A percentile compares a stretch with the other conserved stretches of the same genome.
These are phyloP conservation scores for Falco cherrug DNA, from an alignment of 2,797 vertebrate species.

Conservation along the genomic window DNA sequence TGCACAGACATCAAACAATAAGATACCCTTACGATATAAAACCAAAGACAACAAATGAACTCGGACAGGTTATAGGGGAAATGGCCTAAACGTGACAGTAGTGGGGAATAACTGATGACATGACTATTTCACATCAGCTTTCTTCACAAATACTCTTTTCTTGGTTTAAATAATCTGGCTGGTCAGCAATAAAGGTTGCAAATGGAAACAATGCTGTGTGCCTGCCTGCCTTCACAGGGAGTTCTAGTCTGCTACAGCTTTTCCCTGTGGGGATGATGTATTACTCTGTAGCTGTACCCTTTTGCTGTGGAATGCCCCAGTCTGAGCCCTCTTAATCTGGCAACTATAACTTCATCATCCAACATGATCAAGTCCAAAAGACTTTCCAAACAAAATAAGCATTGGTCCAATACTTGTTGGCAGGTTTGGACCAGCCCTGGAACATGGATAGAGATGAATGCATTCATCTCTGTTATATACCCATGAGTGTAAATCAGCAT, in stretches of 20 bases:
- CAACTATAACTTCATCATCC: background rate
- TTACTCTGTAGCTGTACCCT: background rate
- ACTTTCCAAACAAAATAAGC: background rate
- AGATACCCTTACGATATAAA: background rate
- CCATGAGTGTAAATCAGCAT: background rate
- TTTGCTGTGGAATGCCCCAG: background rate
- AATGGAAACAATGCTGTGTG: background rate
- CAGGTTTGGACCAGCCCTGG: background rate
- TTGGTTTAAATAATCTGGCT: background rate
- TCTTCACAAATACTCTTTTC: background rate
- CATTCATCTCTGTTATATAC: background rate
- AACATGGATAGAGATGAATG: background rate
- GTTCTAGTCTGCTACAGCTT: background rate
- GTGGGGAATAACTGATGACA: background rate
- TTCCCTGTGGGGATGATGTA: background rate
- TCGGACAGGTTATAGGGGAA: background rate
- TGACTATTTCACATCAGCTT: background rate
- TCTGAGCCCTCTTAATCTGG: background rate
- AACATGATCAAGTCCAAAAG: background rate
- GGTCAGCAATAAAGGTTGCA: background rate
- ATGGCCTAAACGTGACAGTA: background rate
- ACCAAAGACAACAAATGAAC: background rate
- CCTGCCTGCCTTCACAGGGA: background rate
- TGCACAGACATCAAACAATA: background rate
- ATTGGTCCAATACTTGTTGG: background rate